A percentile compares a stretch with the other conserved stretches of the same genome.
Conservation (phyloP, 2,113 vertebrate genomes). For the Saguinus midas region DNA sequence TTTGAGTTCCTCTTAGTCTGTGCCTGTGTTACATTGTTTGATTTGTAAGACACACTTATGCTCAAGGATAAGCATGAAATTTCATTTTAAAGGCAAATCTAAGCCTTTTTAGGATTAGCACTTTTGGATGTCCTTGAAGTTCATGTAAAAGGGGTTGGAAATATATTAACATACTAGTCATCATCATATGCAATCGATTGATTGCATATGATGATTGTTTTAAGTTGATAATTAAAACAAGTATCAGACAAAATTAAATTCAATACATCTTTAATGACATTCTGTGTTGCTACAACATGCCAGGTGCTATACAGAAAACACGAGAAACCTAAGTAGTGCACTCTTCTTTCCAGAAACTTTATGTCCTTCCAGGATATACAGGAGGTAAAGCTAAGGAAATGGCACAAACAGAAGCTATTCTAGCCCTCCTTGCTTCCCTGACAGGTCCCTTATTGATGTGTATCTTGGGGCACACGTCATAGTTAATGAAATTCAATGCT, state of each 20-base stretch:
- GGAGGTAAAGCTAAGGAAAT: neutral
- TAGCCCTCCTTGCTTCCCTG: neutral
- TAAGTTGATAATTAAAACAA: neutral
- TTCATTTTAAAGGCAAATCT: slow-evolving; percentile 22
- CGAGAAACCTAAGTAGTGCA: neutral
- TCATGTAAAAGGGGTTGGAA: neutral
- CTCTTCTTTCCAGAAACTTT: neutral
- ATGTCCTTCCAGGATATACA: too few relatives aligned
- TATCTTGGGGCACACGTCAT: neutral
- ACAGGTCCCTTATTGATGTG: neutral
- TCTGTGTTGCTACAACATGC: neutral
- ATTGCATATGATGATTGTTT: neutral
- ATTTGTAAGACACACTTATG: neutral
- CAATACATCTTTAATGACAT: neutral
- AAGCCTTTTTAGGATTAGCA: neutral
- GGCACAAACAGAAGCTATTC: rapidly evolving
- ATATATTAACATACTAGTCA: neutral
- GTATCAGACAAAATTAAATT: neutral
- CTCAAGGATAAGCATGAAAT: neutral
- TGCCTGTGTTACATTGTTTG: neutral
- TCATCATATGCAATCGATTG: neutral
- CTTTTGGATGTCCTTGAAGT: slow-evolving; percentile 16
- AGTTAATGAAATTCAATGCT: neutral
- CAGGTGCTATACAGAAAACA: neutral
- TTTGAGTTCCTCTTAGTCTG: neutral